Percentiles rank a stretch among this genome's conserved stretches.
phyloP scores from a whole-genome alignment of 2,113 vertebrate genomes.

The Uropsilus gracilis region DNA sequence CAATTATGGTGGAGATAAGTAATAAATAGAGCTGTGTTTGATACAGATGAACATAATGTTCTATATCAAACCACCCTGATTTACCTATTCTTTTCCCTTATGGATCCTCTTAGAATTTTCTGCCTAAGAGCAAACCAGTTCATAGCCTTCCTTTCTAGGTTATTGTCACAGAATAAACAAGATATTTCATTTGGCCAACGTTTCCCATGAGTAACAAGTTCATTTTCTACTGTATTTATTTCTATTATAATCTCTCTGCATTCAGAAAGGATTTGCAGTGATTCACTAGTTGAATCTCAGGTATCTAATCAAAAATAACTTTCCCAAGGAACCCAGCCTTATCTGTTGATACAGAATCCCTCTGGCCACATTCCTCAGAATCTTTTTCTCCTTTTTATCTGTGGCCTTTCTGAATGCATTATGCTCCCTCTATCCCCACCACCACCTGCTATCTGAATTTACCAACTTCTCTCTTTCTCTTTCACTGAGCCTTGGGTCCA shows the following conservation, averaged over 20 bases:
- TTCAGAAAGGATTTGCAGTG: neutral
- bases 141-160: neutral
- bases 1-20: neutral
- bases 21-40: neutral
- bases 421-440: neutral
- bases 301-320: neutral
- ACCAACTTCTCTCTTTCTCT: neutral
- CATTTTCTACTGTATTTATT: conserved; percentile 1
- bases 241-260: neutral
- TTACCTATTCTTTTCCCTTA: neutral
- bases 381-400: neutral
- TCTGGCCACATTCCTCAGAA: neutral
- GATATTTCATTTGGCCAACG: neutral
- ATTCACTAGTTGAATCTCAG: neutral
- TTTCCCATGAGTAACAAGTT: neutral
- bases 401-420: neutral
- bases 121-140: neutral
- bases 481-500: neutral
- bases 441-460: neutral
- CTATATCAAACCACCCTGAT: neutral
- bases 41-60: neutral
- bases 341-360: neutral
- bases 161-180: neutral
- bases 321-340: neutral
- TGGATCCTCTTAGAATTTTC: neutral